Base-by-base conservation (phyloP, 2,888 invertebrate genomes). In the Lepidocyrtinus sp. region DNA sequence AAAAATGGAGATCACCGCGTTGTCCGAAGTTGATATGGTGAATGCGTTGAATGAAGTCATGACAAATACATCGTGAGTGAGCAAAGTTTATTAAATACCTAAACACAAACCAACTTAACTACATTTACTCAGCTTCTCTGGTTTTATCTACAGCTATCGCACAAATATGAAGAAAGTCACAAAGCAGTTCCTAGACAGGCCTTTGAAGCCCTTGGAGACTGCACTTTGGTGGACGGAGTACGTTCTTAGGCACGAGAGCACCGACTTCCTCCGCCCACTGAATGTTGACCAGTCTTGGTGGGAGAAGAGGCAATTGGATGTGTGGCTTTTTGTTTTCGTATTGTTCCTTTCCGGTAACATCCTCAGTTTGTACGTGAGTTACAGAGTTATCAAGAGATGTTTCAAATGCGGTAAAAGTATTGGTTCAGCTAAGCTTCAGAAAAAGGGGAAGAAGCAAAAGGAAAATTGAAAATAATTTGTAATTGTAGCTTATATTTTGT, bases 181-280 rank as follows among this genome's bases (percentile, higher is more conserved):
- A 1, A 25, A 3, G 12, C n/a, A 45, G 0, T 83, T 79, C n/a
- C 64, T 55, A 26, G 71, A 81, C 17, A 46, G 83, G 12, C 79
- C 79, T 1, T 24, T 36, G 12, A 27, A 22, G 21, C 62, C 83
- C 2, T 21, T 82, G 0, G 50, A 83, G 19, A 82, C 69, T 17
- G 79, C 81, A 9, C 17, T 78, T 46, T 78, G 72, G 72, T 78
- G 77, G 77, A 78, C 77, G 7, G 67, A 78, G 19, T 78, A 12
- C 22, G 77, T 78, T 24, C 24, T 78, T 1, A 17, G 24, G n/a
- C 24, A 77, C 27, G 72, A 78, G 19, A n/a, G 17, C 2, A 59
- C 64, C 15, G 72, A 61, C 7, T 65, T 80, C 45, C 65, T 80
- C 1, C 5, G 26, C 15, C 62, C 75, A 9, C 22, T 45, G 0